Evolutionary conservation across 1,140 invertebrate species (phyloP).

Genomic region (Maconellicoccus hirsutus): DNA sequence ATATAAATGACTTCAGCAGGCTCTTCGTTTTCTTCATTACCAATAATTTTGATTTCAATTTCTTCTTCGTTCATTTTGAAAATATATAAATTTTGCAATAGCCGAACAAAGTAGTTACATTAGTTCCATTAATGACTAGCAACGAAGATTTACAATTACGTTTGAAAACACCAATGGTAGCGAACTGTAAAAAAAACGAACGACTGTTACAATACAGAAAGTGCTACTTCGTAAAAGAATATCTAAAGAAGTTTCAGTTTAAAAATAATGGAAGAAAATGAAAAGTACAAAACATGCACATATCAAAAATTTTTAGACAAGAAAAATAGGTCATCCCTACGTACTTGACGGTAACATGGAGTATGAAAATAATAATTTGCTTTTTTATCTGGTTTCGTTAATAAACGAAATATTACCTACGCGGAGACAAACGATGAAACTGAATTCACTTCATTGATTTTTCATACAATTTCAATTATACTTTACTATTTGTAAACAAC

Average conservation of each 20-base stretch:
- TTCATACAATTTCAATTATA: background rate
- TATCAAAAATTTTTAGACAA: background rate
- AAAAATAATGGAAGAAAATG: background rate
- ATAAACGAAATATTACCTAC: background rate
- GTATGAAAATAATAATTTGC: background rate
- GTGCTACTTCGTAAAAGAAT: no score
- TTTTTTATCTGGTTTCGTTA: background rate
- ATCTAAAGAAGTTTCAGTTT: no score
- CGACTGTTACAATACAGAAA: background rate
- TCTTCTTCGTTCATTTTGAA: constrained; percentile 11
- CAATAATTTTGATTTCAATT: constrained; percentile 18
- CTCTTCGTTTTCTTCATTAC: background rate
- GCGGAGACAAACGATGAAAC: background rate
- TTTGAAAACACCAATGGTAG: background rate
- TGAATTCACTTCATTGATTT: background rate
- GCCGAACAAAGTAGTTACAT: background rate
- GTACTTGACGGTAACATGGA: background rate
- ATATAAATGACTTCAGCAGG: constrained; percentile 10
- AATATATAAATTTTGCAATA: background rate
- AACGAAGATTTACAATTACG: background rate
- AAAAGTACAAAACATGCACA: background rate
- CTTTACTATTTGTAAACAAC: background rate
- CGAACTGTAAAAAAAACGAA: background rate
- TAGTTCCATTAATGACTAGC: background rate
- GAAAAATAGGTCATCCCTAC: background rate